Base-by-base conservation (phyloP, 2,888 invertebrate genomes). In the Limulus polyphemus region DNA sequence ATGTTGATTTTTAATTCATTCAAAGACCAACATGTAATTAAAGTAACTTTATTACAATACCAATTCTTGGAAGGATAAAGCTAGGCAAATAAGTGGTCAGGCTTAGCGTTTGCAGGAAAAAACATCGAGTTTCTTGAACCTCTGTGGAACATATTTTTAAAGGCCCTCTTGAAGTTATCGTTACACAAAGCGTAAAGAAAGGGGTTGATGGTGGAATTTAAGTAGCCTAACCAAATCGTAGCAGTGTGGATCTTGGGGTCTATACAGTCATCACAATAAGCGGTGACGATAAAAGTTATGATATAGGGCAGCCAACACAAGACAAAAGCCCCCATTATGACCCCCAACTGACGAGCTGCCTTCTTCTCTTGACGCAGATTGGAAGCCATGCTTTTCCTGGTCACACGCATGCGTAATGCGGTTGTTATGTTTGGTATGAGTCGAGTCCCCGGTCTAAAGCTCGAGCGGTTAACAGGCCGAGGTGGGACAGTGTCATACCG, bases 221-320 rank as follows among this genome's bases (percentile, higher is more conserved):
- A 72, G 70, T 80, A 80, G 2, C 80, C 80, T 0, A 80, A 73
- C 79, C 80, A 80, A 46, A 79, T 78, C 67, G 78, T 75, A 3
- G 77, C 76, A 17, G 76, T 75, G 67, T 79, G 73, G 7, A 78
- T 70, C 2, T 73, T 73, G n/a, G 74, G 72, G 48, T 74, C 72
- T 0, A 80, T 74, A 69, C 80, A 80, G 59, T 74, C 73, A 56
- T 75, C 74, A 70, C 80, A 80, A 64, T 78, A 79, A 54, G 80
- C 78, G 66, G 81, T 80, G 17, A 81, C 79, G 58, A 81, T 75
- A 70, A 82, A 82, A 10, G 81, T 73, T 51, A 79, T 77, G 71
- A 82, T 81, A 72, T 82, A 82, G 13, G 82, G 82, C 48, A 82
- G 74, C 77, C 81, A 82, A 70, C 82, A 82, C 59, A 81, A 72